phyloP scores from a whole-genome alignment of 2,888 invertebrate species.

The Tenthredo amoena region DNA sequence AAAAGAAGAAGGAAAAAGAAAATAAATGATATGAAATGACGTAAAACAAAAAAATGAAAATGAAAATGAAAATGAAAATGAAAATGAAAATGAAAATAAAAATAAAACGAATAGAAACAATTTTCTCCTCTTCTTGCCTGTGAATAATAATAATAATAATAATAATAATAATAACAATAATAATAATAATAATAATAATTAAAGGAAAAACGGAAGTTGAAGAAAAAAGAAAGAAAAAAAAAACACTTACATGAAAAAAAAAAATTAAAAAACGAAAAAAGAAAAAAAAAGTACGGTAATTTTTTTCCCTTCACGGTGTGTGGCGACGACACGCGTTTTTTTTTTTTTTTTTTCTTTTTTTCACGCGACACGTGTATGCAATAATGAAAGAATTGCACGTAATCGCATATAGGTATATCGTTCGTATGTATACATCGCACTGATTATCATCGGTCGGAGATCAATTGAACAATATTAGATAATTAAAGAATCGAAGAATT shows the following conservation, averaged over 20 bases:
- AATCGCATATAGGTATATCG: too few species aligned
- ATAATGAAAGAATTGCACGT: neutral
- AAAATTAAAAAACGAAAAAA: neutral
- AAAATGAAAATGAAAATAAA: neutral
- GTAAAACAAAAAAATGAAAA: neutral
- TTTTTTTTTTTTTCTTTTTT: neutral
- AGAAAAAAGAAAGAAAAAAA: neutral
- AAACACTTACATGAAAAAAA: neutral
- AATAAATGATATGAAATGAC: neutral
- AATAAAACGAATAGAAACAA: neutral
- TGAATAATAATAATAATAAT: constrained; percentile 4
- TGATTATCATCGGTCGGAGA: constrained; percentile 16
- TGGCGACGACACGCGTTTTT: neutral
- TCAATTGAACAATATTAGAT: neutral
- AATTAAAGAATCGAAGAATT: neutral
- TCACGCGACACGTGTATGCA: neutral
- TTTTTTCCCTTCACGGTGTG: neutral
- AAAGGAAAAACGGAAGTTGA: neutral
- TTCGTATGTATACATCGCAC: neutral
- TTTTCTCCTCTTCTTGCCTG: neutral
- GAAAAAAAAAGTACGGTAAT: neutral
- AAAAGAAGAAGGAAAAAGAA: neutral
- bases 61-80: neutral
- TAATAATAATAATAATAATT: neutral
- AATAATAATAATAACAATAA: neutral